Conservation (phyloP, 2,113 vertebrate genomes). For the Ciconia stormi region DNA sequence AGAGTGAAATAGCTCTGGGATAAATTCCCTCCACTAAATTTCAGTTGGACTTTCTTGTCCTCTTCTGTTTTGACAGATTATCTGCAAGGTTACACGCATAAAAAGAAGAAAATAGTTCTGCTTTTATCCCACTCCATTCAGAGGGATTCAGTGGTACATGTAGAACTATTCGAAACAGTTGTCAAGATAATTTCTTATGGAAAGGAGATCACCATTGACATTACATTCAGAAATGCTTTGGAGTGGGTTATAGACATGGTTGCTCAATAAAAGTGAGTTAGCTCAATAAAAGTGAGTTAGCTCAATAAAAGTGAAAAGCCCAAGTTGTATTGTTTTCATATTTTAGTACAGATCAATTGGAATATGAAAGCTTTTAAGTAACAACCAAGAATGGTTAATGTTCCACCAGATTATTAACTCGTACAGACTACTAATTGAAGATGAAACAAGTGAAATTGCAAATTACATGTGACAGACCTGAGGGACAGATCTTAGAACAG, state of each 20-base stretch:
- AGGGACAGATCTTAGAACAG: slow-evolving; percentile 9
- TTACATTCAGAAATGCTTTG: background rate
- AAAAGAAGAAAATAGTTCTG: background rate
- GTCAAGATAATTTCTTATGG: background rate
- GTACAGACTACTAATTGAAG: slow-evolving; percentile 10
- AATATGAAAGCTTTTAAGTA: slow-evolving; percentile 19
- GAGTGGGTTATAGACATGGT: background rate
- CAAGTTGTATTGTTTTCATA: background rate
- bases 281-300: too few relatives aligned
- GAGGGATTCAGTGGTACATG: background rate
- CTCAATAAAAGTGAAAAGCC: too few relatives aligned
- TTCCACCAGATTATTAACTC: slow-evolving; percentile 29
- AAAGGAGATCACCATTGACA: background rate
- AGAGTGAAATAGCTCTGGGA: background rate
- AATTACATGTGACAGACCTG: slow-evolving; percentile 38
- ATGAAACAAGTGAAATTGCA: slow-evolving; percentile 33
- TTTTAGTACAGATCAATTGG: background rate
- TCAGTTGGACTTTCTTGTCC: background rate
- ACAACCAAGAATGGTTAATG: background rate
- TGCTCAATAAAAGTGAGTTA: background rate
- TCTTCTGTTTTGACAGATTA: background rate
- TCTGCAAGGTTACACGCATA: background rate
- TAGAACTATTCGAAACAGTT: background rate
- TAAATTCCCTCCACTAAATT: background rate
- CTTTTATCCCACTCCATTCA: background rate